phyloP scores from a whole-genome alignment of 2,888 invertebrate genomes.

The Megalurothrips usitatus region DNA sequence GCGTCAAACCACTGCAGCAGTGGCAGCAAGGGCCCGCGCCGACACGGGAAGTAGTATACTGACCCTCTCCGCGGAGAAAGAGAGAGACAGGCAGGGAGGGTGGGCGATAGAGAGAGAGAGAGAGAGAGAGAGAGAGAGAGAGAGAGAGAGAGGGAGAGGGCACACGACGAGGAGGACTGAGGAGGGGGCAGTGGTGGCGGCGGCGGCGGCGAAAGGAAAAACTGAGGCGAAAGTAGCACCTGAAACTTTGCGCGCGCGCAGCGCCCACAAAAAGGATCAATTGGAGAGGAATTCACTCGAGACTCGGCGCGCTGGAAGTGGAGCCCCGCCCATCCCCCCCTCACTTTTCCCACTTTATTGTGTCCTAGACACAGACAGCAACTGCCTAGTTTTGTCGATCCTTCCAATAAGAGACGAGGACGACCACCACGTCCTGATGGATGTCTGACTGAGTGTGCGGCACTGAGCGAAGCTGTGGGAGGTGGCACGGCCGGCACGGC shows the following conservation, averaged over 20 bases:
- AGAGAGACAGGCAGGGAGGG: too few species aligned
- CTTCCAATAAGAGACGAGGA: background rate
- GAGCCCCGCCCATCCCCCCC: background rate
- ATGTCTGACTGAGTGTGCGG: too few species aligned
- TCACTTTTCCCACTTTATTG: slow-evolving; percentile 25
- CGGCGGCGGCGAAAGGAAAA: background rate
- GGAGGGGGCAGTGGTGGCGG: background rate
- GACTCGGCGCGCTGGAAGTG: background rate
- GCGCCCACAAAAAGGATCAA: slow-evolving; percentile 23
- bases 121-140: background rate
- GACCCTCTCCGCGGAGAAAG: too few species aligned
- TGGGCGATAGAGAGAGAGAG: background rate
- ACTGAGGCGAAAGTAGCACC: slow-evolving; percentile 11
- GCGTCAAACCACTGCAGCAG: too few species aligned
- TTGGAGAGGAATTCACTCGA: slow-evolving; percentile 24
- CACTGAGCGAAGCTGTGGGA: too few species aligned
- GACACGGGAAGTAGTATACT: too few species aligned
- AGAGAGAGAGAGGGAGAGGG: background rate
- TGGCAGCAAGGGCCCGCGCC: too few species aligned
- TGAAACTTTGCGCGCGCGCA: slow-evolving; percentile 9
- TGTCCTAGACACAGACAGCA: background rate
- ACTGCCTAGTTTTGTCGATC: background rate
- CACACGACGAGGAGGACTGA: background rate
- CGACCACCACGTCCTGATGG: background rate
- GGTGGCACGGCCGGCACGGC: too few species aligned